A percentile compares a stretch with the other conserved stretches of the same genome.
phyloP scores from a whole-genome alignment of 2,797 vertebrate genomes.

The Hydrolagus colliei region DNA sequence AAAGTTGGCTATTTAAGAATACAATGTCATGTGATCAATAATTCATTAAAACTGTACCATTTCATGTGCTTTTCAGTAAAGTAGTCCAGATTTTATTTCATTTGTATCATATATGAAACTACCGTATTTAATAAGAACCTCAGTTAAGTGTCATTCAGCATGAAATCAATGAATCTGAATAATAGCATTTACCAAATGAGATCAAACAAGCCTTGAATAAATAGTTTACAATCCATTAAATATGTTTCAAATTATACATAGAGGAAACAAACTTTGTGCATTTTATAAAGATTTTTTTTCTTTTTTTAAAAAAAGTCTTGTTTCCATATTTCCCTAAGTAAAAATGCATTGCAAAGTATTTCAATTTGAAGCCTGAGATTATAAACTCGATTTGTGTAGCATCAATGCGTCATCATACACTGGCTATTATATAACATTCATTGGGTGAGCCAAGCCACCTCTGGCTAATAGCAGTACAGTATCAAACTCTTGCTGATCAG shows the following conservation, averaged over 20 bases:
- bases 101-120: conserved; percentile 75
- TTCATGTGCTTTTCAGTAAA: conserved; percentile 56
- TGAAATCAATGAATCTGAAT: conserved; percentile 64
- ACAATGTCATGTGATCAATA: neutral
- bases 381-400: conserved; percentile 60
- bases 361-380: conserved; percentile 83
- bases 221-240: conserved; percentile 66
- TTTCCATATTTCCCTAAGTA: conserved; percentile 57
- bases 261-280: conserved; percentile 61
- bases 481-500: neutral
- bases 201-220: conserved; percentile 77
- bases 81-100: conserved; percentile 66
- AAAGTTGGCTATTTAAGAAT: neutral
- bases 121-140: conserved; percentile 65
- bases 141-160: conserved; percentile 52
- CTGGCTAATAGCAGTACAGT: neutral
- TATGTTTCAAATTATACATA: conserved; percentile 57
- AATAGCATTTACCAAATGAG: conserved; percentile 85
- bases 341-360: conserved; percentile 58
- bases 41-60: conserved; percentile 42
- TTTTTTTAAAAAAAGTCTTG: conserved; percentile 71
- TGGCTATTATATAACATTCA: conserved; percentile 22
- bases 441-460: neutral
- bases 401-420: conserved; percentile 43
- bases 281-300: conserved; percentile 47